phyloP scores from a whole-genome alignment of 1,140 invertebrate species.

The Nautilus pompilius region DNA sequence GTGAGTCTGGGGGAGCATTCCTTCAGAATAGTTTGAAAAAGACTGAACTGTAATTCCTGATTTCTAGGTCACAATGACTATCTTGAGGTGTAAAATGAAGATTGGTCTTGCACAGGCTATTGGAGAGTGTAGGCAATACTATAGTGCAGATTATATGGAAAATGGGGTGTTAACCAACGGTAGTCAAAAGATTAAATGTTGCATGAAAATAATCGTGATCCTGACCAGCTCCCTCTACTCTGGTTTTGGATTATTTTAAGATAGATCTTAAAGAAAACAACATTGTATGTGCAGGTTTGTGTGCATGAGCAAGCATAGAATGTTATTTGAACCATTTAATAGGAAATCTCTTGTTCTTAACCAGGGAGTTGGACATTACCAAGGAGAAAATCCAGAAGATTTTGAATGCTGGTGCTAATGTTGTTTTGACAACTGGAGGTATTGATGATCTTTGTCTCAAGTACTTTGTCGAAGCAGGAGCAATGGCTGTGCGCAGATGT shows the following conservation, averaged over 20 bases:
- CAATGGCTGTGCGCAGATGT: constrained; percentile 94
- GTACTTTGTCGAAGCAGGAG: constrained; percentile 95
- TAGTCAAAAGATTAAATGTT: no score
- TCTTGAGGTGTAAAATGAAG: no score
- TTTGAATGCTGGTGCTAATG: constrained; percentile 88
- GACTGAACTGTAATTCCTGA: no score
- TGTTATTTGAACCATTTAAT: background rate
- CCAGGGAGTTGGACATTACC: constrained; percentile 91
- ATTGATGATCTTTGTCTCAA: constrained; percentile 99
- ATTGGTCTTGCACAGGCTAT: no score
- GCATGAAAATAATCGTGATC: no score
- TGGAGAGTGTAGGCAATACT: no score
- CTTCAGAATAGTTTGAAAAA: no score
- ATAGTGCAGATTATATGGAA: no score
- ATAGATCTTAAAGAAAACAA: background rate
- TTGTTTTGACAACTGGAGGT: constrained; percentile 90
- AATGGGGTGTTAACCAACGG: no score
- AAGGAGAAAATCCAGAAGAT: constrained; percentile 98
- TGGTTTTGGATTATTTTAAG: background rate
- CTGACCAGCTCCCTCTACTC: background rate
- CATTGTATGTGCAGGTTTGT: no score
- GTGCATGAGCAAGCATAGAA: background rate
- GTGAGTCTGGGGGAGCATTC: no score
- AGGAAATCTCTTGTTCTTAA: constrained; percentile 1
- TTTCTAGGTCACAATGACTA: no score